Base-by-base conservation (phyloP, 2,113 vertebrate species). In the Hyla sarda region DNA sequence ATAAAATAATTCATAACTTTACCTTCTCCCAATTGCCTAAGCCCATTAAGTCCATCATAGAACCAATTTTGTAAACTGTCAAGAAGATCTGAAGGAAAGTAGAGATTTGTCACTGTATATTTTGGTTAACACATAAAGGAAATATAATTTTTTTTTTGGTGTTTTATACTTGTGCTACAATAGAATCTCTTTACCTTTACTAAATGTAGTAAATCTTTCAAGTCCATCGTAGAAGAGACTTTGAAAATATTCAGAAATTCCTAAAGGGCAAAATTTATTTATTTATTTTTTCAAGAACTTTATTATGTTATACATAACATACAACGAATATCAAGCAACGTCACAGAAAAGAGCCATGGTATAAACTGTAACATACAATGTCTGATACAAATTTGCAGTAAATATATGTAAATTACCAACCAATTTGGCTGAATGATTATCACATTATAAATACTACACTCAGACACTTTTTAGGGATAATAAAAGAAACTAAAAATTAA, bases 171-270 rank as follows among this genome's bases (percentile, higher is more conserved):
- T 16, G 2, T 30, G 30, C 13, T 21, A 30, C 3, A 21, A 37
- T 34, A 7, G 5, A 48, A 48, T 48, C 12, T 16, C 45, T 48
- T 75, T 76, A 76, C 73, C 73, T 76, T 76, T 47, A 0, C 25
- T 76, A 16, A 76, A 50, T 19, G 28, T 16, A 48, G 45, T 50
- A 52, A 76, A 16, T 48, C 8, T 81, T 25, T 28, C 60, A 45
- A 81, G 78, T 81, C 78, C 78, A 30, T 47, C 23, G 47, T 65
- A 81, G 12, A 81, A 81, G 41, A 81, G 56, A 62, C 14, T 62
- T 60, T 62, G 78, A 5, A 62, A 45, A 60, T 81, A 81, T 8
- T 65, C 10, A 65, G 34, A 47, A 17, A 6, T 47, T 25, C 14
- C 78, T 81, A 34, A 47, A 81, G 65, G 14, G 60, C 13, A 45